phyloP scores from a whole-genome alignment of 2,113 vertebrate genomes.

The Lepus timidus region DNA sequence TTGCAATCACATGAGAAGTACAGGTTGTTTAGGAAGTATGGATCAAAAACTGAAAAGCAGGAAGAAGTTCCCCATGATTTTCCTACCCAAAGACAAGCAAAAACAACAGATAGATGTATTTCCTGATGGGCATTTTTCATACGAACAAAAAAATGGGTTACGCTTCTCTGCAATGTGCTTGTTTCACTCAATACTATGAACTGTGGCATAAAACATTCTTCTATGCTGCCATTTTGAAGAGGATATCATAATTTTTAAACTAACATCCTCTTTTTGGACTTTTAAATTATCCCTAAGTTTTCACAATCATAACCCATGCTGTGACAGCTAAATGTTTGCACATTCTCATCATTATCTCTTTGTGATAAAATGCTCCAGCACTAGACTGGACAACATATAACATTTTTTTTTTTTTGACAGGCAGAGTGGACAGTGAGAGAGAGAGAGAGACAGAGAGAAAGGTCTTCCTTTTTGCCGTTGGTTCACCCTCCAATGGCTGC shows the following conservation, averaged over 20 bases:
- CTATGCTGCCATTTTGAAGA: neutral
- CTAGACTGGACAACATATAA: neutral
- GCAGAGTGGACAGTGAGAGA: no score
- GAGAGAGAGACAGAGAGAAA: no score
- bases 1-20: constrained; percentile 5
- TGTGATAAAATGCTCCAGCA: neutral
- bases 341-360: neutral
- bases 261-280: neutral
- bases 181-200: neutral
- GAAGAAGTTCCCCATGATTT: neutral
- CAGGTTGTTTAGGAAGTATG: neutral
- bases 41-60: neutral
- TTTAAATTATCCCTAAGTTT: neutral
- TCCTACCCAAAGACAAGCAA: neutral
- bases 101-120: neutral
- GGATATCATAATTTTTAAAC: neutral
- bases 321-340: neutral
- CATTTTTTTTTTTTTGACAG: neutral
- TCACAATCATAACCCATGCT: neutral
- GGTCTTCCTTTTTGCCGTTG: no score
- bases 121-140: neutral
- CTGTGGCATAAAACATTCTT: neutral
- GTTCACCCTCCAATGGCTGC: no score
- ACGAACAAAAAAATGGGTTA: neutral
- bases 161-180: neutral